Percentiles rank a stretch among this genome's conserved stretches.
phyloP scores from a whole-genome alignment of 1,140 invertebrate genomes.

The Gryllus bimaculatus region DNA sequence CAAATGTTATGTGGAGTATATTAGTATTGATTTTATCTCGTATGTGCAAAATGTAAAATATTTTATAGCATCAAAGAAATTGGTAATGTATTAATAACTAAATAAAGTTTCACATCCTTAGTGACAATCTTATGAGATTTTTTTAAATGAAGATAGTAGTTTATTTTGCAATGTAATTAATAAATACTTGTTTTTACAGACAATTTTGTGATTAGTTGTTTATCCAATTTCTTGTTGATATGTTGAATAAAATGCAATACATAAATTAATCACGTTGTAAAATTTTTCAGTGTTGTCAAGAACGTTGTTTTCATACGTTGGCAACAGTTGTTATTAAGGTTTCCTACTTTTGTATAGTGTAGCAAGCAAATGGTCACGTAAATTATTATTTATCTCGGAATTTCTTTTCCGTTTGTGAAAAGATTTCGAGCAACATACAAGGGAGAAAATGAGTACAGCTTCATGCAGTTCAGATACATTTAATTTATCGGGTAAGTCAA shows the following conservation, averaged over 20 bases:
- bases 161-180: background rate
- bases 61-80: background rate
- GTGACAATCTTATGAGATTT: background rate
- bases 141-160: background rate
- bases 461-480: slow-evolving; percentile 21
- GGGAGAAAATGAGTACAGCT: slow-evolving; percentile 21
- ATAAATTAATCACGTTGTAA: background rate
- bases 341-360: background rate
- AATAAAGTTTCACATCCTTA: background rate
- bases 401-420: slow-evolving; percentile 19
- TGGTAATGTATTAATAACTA: background rate
- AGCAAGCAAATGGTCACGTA: slow-evolving; percentile 19
- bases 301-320: background rate
- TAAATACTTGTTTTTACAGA: background rate
- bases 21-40: background rate
- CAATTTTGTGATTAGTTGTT: background rate
- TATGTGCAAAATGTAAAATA: background rate
- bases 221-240: background rate
- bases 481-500: slow-evolving; percentile 20
- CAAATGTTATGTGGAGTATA: background rate
- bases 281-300: background rate
- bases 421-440: slow-evolving; percentile 10
- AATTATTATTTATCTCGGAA: slow-evolving; percentile 14
- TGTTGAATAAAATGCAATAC: background rate
- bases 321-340: background rate